Evolutionary conservation across 2,888 invertebrate species (phyloP), one percentile per base, ranked within the genome.

Genomic region (Onchidella celtica): DNA sequence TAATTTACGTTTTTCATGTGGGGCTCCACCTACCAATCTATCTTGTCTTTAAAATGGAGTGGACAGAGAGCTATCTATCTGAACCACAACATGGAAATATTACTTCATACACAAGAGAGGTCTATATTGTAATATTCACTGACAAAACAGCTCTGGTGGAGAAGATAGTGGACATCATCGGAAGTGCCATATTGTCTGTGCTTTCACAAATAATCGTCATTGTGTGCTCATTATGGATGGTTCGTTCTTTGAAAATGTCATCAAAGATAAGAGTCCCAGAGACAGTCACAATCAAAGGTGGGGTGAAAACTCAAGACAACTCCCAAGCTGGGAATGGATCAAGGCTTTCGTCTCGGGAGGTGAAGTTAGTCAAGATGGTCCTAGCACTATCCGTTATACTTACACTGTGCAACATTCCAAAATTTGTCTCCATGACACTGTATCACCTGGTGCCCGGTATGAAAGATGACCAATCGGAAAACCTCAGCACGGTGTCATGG

Each of bases 1-100:
- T 34, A 17, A 70, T 79, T 14, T 79, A 61, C 61, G 38, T 70
- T n/a, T 24, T 47, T 9, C 63, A 72, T 24, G 27, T 63, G 24
- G 40, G 11, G 1, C 14, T 61, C 38, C 47, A 70, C 24, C 1
- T 70, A 1, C 72, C 79, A 21, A 2, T 79, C 17, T 79, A 21
- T 29, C 24, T 40, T 1, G 40, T 14, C 9, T 34, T 47, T 27
- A 38, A 21, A 61, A 34, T 72, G n/a, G 72, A 1, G 3, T 75
- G 63, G 65, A 24, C 2, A 63, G 34, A 47, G 2, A 6, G 1
- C 0, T 4, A 0, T 11, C 21, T 11, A 6, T 2, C 1, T 2
- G 21, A 17, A 2, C 1, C 29, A 3, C 3, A 47, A n/a, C n/a
- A n/a, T 29, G 0, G 21, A 3, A 29, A 55, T 21, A 32, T 40